A percentile compares a stretch with the other conserved stretches of the same genome.
Conservation (phyloP, 2,113 vertebrate genomes). For the Entomyzon cyanotis region DNA sequence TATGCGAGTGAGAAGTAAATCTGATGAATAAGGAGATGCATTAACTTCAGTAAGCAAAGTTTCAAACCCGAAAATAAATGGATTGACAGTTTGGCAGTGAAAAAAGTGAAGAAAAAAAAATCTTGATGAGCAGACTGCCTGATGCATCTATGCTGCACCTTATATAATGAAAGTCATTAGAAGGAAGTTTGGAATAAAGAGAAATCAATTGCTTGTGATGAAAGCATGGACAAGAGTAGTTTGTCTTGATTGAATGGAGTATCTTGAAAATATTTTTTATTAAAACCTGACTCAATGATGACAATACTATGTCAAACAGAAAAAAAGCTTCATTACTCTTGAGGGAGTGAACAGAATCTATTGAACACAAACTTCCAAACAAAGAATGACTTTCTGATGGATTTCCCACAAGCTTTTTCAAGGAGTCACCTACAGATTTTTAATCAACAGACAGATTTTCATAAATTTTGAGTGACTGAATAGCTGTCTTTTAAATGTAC, state of each 20-base stretch:
- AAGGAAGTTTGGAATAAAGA: background rate
- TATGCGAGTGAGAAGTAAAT: background rate
- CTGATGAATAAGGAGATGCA: background rate
- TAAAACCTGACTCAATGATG: conserved; percentile 6
- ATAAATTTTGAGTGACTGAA: background rate
- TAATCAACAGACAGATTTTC: background rate
- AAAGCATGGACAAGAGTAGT: background rate
- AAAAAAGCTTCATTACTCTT: background rate
- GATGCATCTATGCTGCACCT: background rate
- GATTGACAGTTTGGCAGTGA: background rate
- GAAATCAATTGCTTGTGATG: background rate
- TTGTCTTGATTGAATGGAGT: background rate
- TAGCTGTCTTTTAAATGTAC: background rate
- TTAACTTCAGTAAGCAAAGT: background rate
- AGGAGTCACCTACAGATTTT: background rate
- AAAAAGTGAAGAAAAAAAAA: background rate
- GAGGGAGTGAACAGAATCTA: background rate
- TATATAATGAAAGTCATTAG: background rate
- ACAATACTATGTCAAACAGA: background rate
- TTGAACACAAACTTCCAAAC: background rate
- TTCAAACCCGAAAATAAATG: background rate
- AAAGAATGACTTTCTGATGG: background rate
- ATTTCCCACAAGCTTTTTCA: background rate
- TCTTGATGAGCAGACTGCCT: background rate
- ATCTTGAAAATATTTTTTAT: background rate